Conservation (phyloP, 2,113 vertebrate genomes). For the Girardinichthys multiradiatus region DNA sequence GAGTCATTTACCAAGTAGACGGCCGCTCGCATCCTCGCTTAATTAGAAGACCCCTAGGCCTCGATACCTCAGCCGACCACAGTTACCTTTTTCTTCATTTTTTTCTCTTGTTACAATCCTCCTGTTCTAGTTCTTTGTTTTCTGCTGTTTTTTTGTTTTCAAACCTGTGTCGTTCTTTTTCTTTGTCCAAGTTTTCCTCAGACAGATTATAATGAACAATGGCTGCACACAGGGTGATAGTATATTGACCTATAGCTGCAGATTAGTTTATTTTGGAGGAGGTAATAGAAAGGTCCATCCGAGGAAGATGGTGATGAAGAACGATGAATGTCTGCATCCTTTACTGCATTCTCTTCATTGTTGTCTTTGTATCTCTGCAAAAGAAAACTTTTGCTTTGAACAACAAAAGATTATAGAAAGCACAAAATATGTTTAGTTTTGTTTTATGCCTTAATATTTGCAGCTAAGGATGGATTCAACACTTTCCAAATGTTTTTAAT, state of each 20-base stretch:
- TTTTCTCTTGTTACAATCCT: constrained; percentile 22
- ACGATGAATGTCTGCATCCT: constrained; percentile 15
- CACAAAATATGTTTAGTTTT: neutral
- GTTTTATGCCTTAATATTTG: neutral
- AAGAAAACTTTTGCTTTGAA: no score
- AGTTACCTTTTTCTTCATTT: constrained; percentile 51
- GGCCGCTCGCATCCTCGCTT: constrained; percentile 80
- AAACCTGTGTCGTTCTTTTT: constrained; percentile 33
- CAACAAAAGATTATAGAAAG: neutral
- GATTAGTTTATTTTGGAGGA: constrained; percentile 40
- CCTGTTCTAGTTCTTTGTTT: constrained; percentile 49
- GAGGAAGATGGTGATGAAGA: constrained; percentile 35
- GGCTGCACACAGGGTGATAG: constrained; percentile 32
- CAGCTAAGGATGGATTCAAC: neutral
- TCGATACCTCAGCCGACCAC: constrained; percentile 66
- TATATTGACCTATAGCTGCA: constrained; percentile 43
- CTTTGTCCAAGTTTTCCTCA: constrained; percentile 43
- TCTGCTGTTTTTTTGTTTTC: constrained; percentile 44
- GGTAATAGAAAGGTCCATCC: constrained; percentile 49
- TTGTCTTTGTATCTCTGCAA: neutral
- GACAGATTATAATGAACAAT: constrained; percentile 42
- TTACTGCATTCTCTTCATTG: neutral
- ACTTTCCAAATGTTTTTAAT: neutral
- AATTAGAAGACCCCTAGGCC: constrained; percentile 83
- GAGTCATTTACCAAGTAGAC: constrained; percentile 82